Base-by-base conservation (phyloP, 30 jellyfish, hydroid and myxozoan genomes). In the Hydractinia symbiolongicarpus region DNA sequence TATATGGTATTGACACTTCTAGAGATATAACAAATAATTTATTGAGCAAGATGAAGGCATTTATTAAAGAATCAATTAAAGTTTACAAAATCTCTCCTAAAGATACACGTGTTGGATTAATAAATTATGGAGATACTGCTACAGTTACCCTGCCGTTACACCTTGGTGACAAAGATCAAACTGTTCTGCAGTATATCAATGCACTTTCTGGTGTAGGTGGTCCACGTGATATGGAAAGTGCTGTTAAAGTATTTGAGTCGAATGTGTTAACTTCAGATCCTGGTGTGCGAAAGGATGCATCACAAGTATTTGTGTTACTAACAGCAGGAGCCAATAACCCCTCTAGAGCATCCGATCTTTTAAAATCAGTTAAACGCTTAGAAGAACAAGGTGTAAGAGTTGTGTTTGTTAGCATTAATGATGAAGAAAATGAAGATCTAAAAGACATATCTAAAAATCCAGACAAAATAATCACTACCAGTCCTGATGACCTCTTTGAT, bases 251-350 rank as follows among this genome's bases (percentile, higher is more conserved):
- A 13, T 83, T 84, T 1, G 52, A 61, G 7, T 19, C 82, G 4
- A 89, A 83, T 30, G 19, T 89, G 20, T 83, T 53, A 20, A 56
- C 67, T 13, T 51, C 50, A 60, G 72, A 85, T 4, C 78, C 70
- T 7, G 88, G 83, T 5, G 72, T 61, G 6, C 55, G 93, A 78
- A 21, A 77, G 3, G 83, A 55, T 52, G 85, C 88, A 5, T 69
- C 81, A 55, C 80, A 68, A 72, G 86, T 84, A 14, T 54, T 89
- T 7, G 83, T 89, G 17, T 71, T 89, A 44, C 66, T 89, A 68
- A 84, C 93, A 76, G 84, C 91, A 9, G 96, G 96, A 16, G 73
- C 81, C 75, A 81, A 76, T 68, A 73, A 83, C 69, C 88, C 79
- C 10, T 88, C 72, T 61, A 86, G 82, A 1, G 67, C 84, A 16